Evolutionary conservation across 2,888 invertebrate species (phyloP), one percentile per base, ranked within the genome.

Genomic region (Ypsolopha sequella): DNA sequence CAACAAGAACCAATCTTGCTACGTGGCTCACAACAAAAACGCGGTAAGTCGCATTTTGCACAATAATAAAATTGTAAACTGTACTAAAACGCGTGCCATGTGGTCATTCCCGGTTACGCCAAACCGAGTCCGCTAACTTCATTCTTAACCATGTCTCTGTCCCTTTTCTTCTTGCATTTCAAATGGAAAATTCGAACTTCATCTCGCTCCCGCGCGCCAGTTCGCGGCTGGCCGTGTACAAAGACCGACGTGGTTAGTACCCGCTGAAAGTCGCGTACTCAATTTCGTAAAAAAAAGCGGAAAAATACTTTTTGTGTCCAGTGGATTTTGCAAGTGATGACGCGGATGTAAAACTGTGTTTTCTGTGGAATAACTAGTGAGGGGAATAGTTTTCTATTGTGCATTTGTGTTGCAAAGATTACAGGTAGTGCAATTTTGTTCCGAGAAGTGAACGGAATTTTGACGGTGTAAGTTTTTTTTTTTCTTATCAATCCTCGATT

Each of bases 211-310:
- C 62, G 54, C 60, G 58, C 63, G 58, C 69, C 73, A 84, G 81
- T 84, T 64, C 64, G 66, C 70, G 70, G 64, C 63, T 55, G 56
- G 56, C 53, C 62, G 57, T 58, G 50, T 58, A 50, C 34, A 0
- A 53, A 41, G 55, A 55, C 49, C 65, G 73, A 59, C 52, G 73
- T 66, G 48, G 36, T 63, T 64, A 52, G 63, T 55, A 52, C 53
- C 56, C 44, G 47, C 36, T 35, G 48, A 58, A 61, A 58, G 24
- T 63, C 63, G 63, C 75, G 79, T 63, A 63, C 66, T 63, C 80
- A 80, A 79, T 84, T 82, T 81, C 84, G 81, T 80, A 56, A 65
- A 65, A 75, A 71, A 76, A 70, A 71, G 74, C 66, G 65, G 71
- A 64, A 63, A 58, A 67, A 66, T 68, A 66, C 64, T 69, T 68